A percentile compares a stretch with the other conserved stretches of the same genome.
phyloP scores from a whole-genome alignment of 2,113 vertebrate species.

The Engystomops pustulosus region DNA sequence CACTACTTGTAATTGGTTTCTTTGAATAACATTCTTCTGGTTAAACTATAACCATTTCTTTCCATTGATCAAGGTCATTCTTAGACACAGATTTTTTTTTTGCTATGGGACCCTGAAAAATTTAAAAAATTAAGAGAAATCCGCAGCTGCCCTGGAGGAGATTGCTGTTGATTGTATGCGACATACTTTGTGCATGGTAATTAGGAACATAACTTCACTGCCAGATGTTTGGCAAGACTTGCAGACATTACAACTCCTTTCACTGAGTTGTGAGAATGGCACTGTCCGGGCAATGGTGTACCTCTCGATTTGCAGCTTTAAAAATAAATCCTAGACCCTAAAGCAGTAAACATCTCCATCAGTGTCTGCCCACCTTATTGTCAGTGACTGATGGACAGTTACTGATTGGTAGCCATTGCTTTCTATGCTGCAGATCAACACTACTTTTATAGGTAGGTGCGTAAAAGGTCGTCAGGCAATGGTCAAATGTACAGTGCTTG shows the following conservation, averaged over 20 bases:
- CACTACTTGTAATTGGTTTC: constrained; percentile 35
- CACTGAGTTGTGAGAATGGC: not conserved
- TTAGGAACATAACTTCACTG: constrained; percentile 9
- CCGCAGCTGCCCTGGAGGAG: not conserved
- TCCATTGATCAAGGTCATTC: constrained; percentile 32
- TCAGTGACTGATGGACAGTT: too few relatives aligned
- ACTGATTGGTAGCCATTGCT: too few relatives aligned
- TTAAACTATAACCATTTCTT: constrained; percentile 38
- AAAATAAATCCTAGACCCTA: too few relatives aligned
- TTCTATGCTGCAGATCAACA: too few relatives aligned
- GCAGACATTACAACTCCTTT: constrained; percentile 6
- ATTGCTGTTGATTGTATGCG: not conserved
- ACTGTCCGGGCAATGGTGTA: not conserved
- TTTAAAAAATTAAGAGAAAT: not conserved
- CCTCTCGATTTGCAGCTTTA: not conserved
- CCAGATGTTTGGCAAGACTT: constrained; percentile 33
- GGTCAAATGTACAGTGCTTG: too few relatives aligned
- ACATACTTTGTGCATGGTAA: constrained; percentile 31
- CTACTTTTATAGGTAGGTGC: too few relatives aligned
- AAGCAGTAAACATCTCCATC: too few relatives aligned
- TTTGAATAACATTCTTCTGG: constrained; percentile 15
- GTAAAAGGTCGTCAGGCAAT: too few relatives aligned
- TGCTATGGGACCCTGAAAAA: not conserved
- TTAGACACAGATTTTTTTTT: not conserved
- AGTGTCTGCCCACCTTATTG: too few relatives aligned